A percentile compares a stretch with the other conserved stretches of the same genome.
Conservation (phyloP, 2,888 invertebrate genomes). For the Isoperla grammatica region DNA sequence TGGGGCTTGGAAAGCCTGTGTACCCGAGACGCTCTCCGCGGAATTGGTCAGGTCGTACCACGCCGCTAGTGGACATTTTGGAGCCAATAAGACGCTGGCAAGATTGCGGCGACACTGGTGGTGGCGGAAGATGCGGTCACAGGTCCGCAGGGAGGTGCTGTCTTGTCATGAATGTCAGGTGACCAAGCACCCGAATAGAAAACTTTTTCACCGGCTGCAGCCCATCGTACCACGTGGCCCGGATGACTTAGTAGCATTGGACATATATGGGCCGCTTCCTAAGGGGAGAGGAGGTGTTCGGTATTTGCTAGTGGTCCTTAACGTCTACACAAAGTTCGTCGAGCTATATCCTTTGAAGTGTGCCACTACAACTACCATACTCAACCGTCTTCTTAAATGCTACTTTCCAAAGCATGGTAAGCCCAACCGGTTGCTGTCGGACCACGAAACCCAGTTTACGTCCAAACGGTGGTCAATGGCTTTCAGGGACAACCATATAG, state of each 20-base stretch:
- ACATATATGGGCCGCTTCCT: neutral
- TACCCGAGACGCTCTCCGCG: no score
- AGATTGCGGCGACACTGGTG: neutral
- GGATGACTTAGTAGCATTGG: neutral
- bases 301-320: neutral
- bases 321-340: neutral
- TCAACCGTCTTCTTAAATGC: neutral
- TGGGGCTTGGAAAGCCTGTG: no score
- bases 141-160: neutral
- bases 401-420: neutral
- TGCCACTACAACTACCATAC: neutral
- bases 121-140: neutral
- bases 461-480: conserved; percentile 14
- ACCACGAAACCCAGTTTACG: neutral
- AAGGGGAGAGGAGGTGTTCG: neutral
- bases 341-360: neutral
- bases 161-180: neutral
- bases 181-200: neutral
- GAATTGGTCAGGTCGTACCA: no score
- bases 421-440: neutral
- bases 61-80: neutral
- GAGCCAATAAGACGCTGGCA: neutral
- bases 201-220: neutral
- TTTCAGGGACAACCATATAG: neutral
- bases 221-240: neutral